These are phyloP conservation scores for Eleutherodactylus coqui DNA, from an alignment of 2,797 vertebrate species.

Conservation along the genomic window DNA sequence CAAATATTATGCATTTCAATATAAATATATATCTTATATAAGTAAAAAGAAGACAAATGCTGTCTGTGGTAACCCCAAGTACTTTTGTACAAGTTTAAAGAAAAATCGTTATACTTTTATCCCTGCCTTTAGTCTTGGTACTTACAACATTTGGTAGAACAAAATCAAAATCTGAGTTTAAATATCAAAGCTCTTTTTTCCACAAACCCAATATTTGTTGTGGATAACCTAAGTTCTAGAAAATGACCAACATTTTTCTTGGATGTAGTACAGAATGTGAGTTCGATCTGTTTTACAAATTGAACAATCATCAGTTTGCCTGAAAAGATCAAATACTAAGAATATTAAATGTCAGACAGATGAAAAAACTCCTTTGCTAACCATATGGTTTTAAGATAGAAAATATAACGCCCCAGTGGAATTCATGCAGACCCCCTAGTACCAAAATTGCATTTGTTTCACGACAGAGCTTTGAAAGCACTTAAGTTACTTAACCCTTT, in stretches of 20 bases:
- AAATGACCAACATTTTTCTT: slow-evolving; percentile 51
- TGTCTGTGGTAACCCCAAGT: too few relatives aligned
- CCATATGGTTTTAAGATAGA: slow-evolving; percentile 32
- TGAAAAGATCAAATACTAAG: slow-evolving; percentile 47
- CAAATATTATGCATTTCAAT: too few relatives aligned
- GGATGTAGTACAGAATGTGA: slow-evolving; percentile 55
- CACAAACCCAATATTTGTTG: slow-evolving; percentile 46
- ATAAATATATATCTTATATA: too few relatives aligned
- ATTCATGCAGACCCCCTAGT: slow-evolving; percentile 1
- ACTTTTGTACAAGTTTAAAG: too few relatives aligned
- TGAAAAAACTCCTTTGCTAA: slow-evolving; percentile 18
- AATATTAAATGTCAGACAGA: slow-evolving; percentile 58
- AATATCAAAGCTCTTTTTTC: slow-evolving; percentile 36
- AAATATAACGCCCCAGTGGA: slow-evolving; percentile 21
- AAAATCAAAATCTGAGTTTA: slow-evolving; percentile 28
- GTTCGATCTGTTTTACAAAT: slow-evolving; percentile 55
- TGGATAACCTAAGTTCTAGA: slow-evolving; percentile 42
- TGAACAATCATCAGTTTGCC: slow-evolving; percentile 53
- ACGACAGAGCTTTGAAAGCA: too few relatives aligned
- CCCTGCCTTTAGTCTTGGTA: not conserved
- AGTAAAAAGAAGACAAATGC: too few relatives aligned
- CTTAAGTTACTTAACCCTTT: too few relatives aligned
- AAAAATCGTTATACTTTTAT: not conserved
- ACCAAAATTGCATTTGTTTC: slow-evolving; percentile 5
- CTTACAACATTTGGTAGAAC: not conserved